Percentiles rank a stretch among this genome's conserved stretches.
Evolutionary conservation across 2,888 invertebrate genomes (phyloP).

Genomic region (Eristalis tenax): DNA sequence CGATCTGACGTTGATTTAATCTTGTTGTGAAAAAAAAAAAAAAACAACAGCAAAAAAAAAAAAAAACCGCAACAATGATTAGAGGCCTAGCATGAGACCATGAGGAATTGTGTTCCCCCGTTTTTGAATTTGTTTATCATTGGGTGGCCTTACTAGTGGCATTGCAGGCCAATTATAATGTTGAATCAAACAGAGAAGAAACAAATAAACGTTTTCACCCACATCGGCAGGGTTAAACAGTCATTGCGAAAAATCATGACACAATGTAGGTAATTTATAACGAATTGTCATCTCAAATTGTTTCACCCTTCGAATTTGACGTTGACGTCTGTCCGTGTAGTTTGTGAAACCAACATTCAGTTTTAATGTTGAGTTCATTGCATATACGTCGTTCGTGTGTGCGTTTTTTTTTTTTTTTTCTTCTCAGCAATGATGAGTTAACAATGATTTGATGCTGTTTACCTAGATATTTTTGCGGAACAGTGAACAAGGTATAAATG

Average conservation of each 20-base stretch:
- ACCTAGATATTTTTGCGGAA: constrained; percentile 30
- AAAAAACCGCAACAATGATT: background rate
- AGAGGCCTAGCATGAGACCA: background rate
- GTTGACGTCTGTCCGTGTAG: background rate
- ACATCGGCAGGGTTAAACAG: constrained; percentile 19
- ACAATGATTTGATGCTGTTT: constrained; percentile 37
- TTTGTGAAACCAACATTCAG: constrained; percentile 21
- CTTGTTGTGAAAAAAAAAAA: background rate
- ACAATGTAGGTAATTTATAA: constrained; percentile 22
- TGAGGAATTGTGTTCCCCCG: background rate
- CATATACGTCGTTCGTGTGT: too few relatives aligned
- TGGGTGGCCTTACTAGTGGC: constrained; percentile 16
- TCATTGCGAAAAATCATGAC: constrained; percentile 18
- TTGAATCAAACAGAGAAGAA: background rate
- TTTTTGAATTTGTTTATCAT: background rate
- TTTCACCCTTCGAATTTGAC: constrained; percentile 18
- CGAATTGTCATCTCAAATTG: constrained; percentile 28
- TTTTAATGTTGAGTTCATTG: background rate
- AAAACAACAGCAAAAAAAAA: background rate
- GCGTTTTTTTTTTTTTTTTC: background rate
- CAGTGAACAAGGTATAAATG: constrained; percentile 34
- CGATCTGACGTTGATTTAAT: constrained; percentile 35
- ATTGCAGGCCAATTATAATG: constrained; percentile 24
- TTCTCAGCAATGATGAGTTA: constrained; percentile 11
- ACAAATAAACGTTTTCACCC: constrained; percentile 1